Conservation (phyloP, 2,888 invertebrate genomes). For the Lasioglossum marginatum region DNA sequence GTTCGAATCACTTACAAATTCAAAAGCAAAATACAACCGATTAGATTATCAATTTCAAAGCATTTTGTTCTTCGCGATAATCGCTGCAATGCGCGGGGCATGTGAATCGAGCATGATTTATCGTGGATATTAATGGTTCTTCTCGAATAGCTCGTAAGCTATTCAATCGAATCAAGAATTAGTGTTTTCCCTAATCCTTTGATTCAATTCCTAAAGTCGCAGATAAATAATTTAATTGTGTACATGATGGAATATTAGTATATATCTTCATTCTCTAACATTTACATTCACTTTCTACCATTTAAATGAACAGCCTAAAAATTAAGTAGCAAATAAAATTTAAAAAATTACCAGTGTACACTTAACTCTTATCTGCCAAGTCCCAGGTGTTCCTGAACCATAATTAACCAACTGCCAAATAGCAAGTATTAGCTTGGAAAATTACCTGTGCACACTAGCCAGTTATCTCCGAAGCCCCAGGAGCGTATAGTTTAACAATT, state of each 20-base stretch:
- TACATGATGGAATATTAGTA: too few species aligned
- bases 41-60: not conserved
- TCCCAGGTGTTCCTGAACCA: not conserved
- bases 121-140: not conserved
- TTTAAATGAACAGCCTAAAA: too few species aligned
- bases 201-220: too few species aligned
- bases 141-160: too few species aligned
- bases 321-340: not conserved
- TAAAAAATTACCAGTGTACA: not conserved
- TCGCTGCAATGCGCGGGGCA: not conserved
- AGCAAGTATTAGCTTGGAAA: not conserved
- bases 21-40: not conserved
- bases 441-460: not conserved
- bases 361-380: not conserved
- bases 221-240: too few species aligned
- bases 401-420: not conserved
- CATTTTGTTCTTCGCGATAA: not conserved
- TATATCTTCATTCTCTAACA: too few species aligned
- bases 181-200: too few species aligned
- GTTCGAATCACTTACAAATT: not conserved
- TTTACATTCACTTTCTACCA: too few species aligned
- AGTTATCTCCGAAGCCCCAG: not conserved
- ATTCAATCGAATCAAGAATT: too few species aligned
- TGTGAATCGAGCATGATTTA: not conserved
- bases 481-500: not conserved